Base-by-base conservation (phyloP, 1,140 invertebrate species). In the Aphidius gifuensis region DNA sequence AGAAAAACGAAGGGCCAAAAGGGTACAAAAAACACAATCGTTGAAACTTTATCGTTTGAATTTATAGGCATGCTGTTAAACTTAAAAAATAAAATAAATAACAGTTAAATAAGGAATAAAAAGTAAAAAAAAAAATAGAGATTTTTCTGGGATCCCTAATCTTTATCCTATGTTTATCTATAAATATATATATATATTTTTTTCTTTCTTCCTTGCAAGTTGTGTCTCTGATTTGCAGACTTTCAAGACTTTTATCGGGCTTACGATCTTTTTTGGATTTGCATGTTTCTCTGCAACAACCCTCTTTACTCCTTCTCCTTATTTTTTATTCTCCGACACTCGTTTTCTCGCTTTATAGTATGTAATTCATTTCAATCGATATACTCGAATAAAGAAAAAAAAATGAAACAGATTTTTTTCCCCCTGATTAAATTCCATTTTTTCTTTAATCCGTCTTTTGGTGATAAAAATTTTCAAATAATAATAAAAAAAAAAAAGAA, bases 41-140 rank as follows among this genome's bases (percentile, higher is more conserved):
- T 71, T 64, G 66, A 72, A 66, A 71, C 68, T 71, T 70, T 67
- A 69, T 68, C 64, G 62, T 66, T 32, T 32, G 56, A 62, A 72
- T 72, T 72, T 71, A 72, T 69, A 64, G 66, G 39, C 53, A 45
- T 44, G 61, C 65, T 32, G 54, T 66, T 63, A 61, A 58, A 51
- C 11, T 48, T 6, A 23, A 60, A 57, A 38, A 23, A 61, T 42
- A 63, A 44, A 45, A 32, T 32, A 32, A 32, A 32, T 32, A 32
- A 32, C 23, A 32, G 23, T 32, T 32, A 32, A 32, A 32, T 32
- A 32, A 32, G 23, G 23, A 32, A 32, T 32, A 32, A 32, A 58
- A 40, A 61, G 9, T 8, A 46, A 43, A 54, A 50, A 58, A 40
- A 44, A 11, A 44, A 44, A 43, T 44, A 60, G 8, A 44, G 43